phyloP scores from a whole-genome alignment of 2,888 invertebrate species.

The Muschampia plurimacula region DNA sequence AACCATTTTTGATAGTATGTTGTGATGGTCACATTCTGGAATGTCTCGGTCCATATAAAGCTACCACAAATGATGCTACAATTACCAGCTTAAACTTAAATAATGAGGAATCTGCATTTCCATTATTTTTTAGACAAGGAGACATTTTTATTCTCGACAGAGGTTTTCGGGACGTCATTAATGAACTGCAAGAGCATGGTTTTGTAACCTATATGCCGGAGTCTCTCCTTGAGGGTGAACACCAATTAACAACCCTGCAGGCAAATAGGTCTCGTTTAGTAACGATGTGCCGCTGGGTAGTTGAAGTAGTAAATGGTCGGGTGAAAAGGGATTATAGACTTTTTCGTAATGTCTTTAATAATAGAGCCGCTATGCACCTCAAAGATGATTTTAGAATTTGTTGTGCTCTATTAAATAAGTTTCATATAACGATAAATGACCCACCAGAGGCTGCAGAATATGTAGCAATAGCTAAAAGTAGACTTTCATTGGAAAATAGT shows the following conservation, averaged over 20 bases:
- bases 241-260: constrained; percentile 37
- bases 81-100: neutral
- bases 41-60: neutral
- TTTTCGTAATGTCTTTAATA: no score
- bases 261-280: constrained; percentile 41
- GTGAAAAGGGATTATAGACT: constrained; percentile 28
- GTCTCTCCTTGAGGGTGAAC: constrained; percentile 32
- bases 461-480: constrained; percentile 14
- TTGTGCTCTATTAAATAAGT: no score
- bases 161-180: constrained; percentile 9
- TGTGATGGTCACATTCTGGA: constrained; percentile 11
- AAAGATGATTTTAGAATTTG: no score
- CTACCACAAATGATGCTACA: neutral
- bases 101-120: neutral
- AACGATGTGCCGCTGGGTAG: constrained; percentile 40
- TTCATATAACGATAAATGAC: no score
- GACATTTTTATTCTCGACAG: constrained; percentile 33
- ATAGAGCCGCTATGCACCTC: no score
- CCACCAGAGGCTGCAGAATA: no score
- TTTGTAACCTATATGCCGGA: constrained; percentile 37
- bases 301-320: constrained; percentile 33
- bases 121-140: constrained; percentile 10
- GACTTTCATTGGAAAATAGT: constrained; percentile 14
- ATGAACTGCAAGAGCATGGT: constrained; percentile 14
- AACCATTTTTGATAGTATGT: constrained; percentile 12